Percentiles rank a stretch among this genome's conserved stretches.
Conservation (phyloP, 2,113 vertebrate genomes). For the Tauraco erythrolophus region DNA sequence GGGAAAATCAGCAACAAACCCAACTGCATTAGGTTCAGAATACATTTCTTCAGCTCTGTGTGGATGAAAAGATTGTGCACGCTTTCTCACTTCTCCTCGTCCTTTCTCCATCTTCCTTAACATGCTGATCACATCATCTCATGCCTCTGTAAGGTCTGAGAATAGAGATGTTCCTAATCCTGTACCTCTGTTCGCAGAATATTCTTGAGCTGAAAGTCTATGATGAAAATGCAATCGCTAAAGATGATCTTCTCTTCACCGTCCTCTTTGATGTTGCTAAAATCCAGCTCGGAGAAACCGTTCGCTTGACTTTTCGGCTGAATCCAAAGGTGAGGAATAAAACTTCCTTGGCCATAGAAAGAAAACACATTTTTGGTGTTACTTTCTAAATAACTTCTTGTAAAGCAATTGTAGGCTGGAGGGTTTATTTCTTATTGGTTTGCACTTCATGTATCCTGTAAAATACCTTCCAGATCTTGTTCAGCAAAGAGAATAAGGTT, state of each 20-base stretch:
- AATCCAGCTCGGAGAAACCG: constrained; percentile 65
- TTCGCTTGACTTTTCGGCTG: constrained; percentile 7
- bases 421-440: background rate
- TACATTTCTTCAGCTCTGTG: background rate
- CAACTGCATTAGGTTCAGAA: background rate
- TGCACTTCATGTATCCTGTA: background rate
- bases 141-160: background rate
- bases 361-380: background rate
- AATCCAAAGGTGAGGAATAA: constrained; percentile 45
- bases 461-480: background rate
- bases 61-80: background rate
- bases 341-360: background rate
- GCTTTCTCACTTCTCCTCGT: background rate
- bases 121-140: background rate
- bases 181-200: constrained; percentile 64
- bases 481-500: background rate
- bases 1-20: background rate
- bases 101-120: background rate
- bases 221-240: constrained; percentile 66
- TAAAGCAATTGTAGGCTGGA: background rate
- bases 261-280: constrained; percentile 75
- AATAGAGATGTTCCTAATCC: background rate
- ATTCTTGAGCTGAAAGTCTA: constrained; percentile 77
- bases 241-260: constrained; percentile 71
- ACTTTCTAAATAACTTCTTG: background rate